Base-by-base conservation (phyloP, 1,140 invertebrate genomes). In the Brachionus plicatilis region DNA sequence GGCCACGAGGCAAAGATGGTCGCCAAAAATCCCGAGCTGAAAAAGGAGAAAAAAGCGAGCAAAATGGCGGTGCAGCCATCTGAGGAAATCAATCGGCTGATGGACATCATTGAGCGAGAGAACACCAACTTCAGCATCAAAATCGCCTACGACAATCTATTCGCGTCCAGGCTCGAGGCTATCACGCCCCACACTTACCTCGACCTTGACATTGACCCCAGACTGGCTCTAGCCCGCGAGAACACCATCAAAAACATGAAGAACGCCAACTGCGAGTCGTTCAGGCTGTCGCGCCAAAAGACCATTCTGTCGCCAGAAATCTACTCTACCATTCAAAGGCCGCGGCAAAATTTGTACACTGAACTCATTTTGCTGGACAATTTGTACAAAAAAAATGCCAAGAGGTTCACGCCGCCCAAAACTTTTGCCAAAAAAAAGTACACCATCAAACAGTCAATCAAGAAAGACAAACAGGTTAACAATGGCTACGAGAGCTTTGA, bases 111-210 rank as follows among this genome's bases (percentile, higher is more conserved):
- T 0, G 72, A 76, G 27, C 11, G 72, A 17, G 72, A 76, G 50
- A 76, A 76, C 45, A 76, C 72, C 12, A 76, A 76, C 53, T 76
- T 76, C n/a, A 76, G 72, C 27, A 50, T 76, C 43, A 76, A 76
- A 76, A 47, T 76, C 12, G 41, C 72, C 8, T 76, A 76, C 27
- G 72, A 76, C 27, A 76, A 76, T 47, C 24, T 50, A n/a, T 76
- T 76, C 33, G 45, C 43, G 2, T 27, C 41, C 11, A 45, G 72
- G 20, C 20, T 76, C 5, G 72, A 76, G 1, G 43, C 43, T 1
- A 27, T 76, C 8, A 76, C 72, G n/a, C 72, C 72, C 0, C 72
- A 76, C 20, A 76, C 72, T 53, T 76, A 76, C 43, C 72, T 76
- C 12, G 72, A 50, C 45, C 45, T 76, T 50, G 72, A 76, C 43